These are phyloP conservation scores for Halictus rubicundus DNA, from an alignment of 1,140 invertebrate species.

Conservation along the genomic window DNA sequence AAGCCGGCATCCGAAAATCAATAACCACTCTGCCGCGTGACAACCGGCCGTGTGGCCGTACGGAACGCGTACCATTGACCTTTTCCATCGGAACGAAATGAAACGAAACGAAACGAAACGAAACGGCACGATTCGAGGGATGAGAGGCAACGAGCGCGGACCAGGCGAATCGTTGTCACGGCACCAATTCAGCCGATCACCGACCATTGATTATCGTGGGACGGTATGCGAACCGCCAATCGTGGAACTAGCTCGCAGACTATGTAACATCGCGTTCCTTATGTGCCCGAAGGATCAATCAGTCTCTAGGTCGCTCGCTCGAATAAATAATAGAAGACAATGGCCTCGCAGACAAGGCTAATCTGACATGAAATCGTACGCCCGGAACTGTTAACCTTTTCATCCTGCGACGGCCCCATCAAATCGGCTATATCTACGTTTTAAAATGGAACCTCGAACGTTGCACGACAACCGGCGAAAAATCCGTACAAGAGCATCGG, in stretches of 20 bases:
- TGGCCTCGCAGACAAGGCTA: conserved; percentile 16
- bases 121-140: conserved; percentile 21
- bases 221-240: conserved; percentile 55
- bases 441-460: no score
- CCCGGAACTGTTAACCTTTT: conserved; percentile 11
- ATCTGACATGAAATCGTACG: conserved; percentile 15
- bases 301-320: background rate
- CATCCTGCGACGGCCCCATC: no score
- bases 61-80: conserved; percentile 55
- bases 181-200: conserved; percentile 69
- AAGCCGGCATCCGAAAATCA: conserved; percentile 49
- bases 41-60: conserved; percentile 38
- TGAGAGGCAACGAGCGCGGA: conserved; percentile 22
- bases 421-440: no score
- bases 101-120: no score
- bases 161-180: conserved; percentile 52
- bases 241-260: conserved; percentile 48
- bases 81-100: conserved; percentile 48
- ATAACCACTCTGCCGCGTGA: conserved; percentile 41
- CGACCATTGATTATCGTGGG: conserved; percentile 70
- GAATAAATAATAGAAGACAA: conserved; percentile 40
- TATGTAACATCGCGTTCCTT: conserved; percentile 24
- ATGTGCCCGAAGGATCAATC: conserved; percentile 42
- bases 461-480: no score
- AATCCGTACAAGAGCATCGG: no score